Percentiles rank a stretch among this genome's conserved stretches.
phyloP scores from a whole-genome alignment of 2,888 invertebrate species.

The Acleris sparsana region DNA sequence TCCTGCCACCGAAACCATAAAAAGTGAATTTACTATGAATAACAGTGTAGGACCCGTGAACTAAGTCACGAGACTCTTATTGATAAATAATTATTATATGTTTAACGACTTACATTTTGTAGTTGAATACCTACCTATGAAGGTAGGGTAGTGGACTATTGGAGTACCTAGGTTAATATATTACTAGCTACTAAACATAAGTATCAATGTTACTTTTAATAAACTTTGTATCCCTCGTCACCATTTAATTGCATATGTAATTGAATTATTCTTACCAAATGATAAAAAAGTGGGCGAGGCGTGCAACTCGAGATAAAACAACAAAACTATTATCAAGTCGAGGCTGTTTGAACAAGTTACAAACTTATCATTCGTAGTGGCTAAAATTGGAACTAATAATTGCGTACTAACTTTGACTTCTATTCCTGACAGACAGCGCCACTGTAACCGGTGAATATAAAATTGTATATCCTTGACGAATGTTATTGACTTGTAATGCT shows the following conservation, averaged over 20 bases:
- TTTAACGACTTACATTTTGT: no score
- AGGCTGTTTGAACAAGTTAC: background rate
- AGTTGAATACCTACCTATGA: no score
- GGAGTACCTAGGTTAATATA: no score
- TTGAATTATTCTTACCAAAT: slow-evolving; percentile 9
- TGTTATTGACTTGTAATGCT: slow-evolving; percentile 12
- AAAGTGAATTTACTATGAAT: no score
- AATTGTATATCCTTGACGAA: slow-evolving; percentile 10
- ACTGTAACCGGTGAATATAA: background rate
- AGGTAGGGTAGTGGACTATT: no score
- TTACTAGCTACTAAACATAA: background rate
- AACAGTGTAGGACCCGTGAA: no score
- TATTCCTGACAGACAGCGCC: background rate
- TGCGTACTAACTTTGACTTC: background rate
- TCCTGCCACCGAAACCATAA: no score
- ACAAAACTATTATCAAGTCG: slow-evolving; percentile 4
- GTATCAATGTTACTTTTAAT: background rate
- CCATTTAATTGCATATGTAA: background rate
- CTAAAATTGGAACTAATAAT: background rate
- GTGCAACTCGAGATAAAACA: slow-evolving; percentile 8
- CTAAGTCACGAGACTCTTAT: no score
- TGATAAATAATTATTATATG: no score
- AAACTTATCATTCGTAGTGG: background rate
- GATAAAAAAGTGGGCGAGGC: slow-evolving; percentile 9
- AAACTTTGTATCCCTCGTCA: background rate